A percentile compares a stretch with the other conserved stretches of the same genome.
These are phyloP conservation scores for Mus minutoides DNA, from an alignment of 2,797 vertebrate species.

Conservation along the genomic window DNA sequence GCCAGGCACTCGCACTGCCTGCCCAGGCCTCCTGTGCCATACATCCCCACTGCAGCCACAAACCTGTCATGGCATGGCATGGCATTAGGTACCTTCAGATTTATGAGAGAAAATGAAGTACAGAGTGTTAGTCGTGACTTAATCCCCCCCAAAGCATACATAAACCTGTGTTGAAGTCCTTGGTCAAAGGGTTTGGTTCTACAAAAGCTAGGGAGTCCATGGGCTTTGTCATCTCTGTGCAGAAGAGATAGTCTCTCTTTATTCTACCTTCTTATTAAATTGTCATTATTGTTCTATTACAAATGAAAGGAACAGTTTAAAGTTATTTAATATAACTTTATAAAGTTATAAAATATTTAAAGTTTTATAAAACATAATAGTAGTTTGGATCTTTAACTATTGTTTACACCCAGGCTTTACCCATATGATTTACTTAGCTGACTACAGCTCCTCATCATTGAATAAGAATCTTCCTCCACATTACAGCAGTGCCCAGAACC, in stretches of 20 bases:
- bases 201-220: neutral
- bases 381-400: neutral
- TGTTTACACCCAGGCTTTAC: neutral
- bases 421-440: too few relatives aligned
- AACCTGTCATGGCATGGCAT: too few relatives aligned
- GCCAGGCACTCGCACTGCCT: neutral
- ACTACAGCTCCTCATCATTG: too few relatives aligned
- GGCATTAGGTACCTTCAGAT: neutral
- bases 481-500: too few relatives aligned
- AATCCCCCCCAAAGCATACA: neutral
- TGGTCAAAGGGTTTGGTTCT: neutral
- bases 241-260: neutral
- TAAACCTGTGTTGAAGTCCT: neutral
- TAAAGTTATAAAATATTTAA: neutral
- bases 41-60: neutral
- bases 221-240: neutral
- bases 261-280: neutral
- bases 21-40: neutral
- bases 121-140: neutral
- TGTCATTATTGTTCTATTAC: neutral
- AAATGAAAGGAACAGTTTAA: neutral
- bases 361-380: neutral
- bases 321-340: neutral
- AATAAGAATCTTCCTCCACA: neutral
- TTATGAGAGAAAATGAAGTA: neutral